Base-by-base conservation (phyloP, 1,140 invertebrate genomes). In the Solenopsis fugax region DNA sequence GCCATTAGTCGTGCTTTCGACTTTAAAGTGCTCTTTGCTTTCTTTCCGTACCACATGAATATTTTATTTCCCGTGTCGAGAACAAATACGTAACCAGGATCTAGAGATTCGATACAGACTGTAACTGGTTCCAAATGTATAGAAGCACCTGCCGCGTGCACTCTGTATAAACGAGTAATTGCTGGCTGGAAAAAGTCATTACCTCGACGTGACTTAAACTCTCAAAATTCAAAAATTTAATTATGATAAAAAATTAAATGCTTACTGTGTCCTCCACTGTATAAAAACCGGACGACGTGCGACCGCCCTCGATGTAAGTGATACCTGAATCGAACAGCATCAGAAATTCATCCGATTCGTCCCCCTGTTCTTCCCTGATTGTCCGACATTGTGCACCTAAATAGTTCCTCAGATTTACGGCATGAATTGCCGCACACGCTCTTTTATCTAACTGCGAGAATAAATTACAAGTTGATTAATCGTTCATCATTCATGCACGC, bases 341-440 rank as follows among this genome's bases (percentile, higher is more conserved):
- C 16, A 99, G 94, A 96, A 99, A 99, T 93, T 99, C 99, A 69
- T 99, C 98, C 4, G 98, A 98, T 95, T 99, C 99, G 92, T 99
- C 99, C 9, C 96, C 96, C 96, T 99, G 99, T 95, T 99, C 99
- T 95, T 99, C 99, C 41, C 99, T 96, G 75, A 98, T 98, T n/a
- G 99, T 99, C n/a, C 99, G 97, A 95, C 98, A 98, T 89, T 98
- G 97, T 6, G 99, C 99, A 13, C 99, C 99, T 21, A 99, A 96
- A 94, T 98, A 97, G 94, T 99, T 99, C 54, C 99, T 96, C 60
- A 99, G 96, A 96, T 99, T 99, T 0, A 99, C 99, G 10, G 99
- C 99, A 96, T 99, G 99, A 93, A 99, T 99, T 0, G 99, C 99
- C 4, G 99, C 98, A 95, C 99, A 99, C 7, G 99, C 99, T 91